Conservation (phyloP, 2,797 vertebrate species). For the Xiphophorus birchmanni region DNA sequence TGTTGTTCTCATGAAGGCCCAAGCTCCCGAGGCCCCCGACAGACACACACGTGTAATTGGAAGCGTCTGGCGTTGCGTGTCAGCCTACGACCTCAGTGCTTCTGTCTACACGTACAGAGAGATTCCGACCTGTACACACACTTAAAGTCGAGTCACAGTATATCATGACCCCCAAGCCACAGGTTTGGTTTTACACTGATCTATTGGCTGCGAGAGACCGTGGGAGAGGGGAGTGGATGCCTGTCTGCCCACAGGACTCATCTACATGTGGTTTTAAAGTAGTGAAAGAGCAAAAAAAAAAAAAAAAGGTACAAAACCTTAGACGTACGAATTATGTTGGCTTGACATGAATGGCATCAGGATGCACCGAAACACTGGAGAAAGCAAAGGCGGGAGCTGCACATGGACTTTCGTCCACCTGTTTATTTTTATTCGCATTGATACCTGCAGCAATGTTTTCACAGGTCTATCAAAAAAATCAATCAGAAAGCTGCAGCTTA, state of each 20-base stretch:
- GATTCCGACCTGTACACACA: slow-evolving; percentile 70
- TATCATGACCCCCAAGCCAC: slow-evolving; percentile 67
- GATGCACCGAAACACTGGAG: background rate
- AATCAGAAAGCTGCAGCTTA: too few species aligned
- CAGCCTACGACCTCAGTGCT: slow-evolving; percentile 59
- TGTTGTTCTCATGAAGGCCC: slow-evolving; percentile 54
- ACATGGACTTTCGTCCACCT: background rate
- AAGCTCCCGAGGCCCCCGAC: slow-evolving; percentile 49
- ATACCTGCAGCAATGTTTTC: background rate
- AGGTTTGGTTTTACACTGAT: slow-evolving; percentile 66
- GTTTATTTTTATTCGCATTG: too few species aligned
- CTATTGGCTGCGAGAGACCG: slow-evolving; percentile 68
- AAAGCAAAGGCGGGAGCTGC: background rate
- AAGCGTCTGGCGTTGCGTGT: slow-evolving; percentile 76
- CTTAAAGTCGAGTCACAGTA: slow-evolving; percentile 66
- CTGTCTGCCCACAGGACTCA: slow-evolving; percentile 34
- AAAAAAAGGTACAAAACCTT: background rate
- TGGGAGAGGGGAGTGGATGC: slow-evolving; percentile 65
- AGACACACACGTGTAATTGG: slow-evolving; percentile 68
- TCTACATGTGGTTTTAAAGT: slow-evolving; percentile 42
- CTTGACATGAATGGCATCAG: background rate
- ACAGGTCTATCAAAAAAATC: too few species aligned
- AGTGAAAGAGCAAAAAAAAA: slow-evolving; percentile 12
- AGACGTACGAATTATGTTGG: background rate
- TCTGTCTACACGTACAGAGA: slow-evolving; percentile 75